Conservation (phyloP, 2,888 invertebrate species). For the Tenthredo notha region DNA sequence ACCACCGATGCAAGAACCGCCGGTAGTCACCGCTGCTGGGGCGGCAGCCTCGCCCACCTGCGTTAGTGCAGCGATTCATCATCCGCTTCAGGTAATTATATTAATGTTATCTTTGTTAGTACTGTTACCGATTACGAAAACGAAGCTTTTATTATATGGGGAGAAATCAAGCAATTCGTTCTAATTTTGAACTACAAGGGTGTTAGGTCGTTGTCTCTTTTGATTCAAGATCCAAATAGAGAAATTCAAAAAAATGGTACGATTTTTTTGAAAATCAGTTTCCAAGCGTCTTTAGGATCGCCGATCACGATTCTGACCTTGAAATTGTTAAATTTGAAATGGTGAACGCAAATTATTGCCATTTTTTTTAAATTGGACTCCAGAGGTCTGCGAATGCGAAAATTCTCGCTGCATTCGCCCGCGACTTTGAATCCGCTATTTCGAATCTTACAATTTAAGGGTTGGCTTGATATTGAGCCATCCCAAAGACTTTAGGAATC, state of each 20-base stretch:
- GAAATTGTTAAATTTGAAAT: too few relatives aligned
- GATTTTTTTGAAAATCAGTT: neutral
- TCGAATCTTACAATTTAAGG: too few relatives aligned
- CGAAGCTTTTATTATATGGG: neutral
- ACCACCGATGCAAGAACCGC: constrained; percentile 72
- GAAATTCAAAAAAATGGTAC: neutral
- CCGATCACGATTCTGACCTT: too few relatives aligned
- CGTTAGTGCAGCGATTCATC: constrained; percentile 64
- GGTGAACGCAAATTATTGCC: too few relatives aligned
- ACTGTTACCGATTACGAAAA: neutral
- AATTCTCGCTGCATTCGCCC: too few relatives aligned
- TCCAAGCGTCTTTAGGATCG: neutral
- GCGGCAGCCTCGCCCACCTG: constrained; percentile 64
- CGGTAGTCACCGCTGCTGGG: constrained; percentile 66
- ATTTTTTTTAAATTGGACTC: too few relatives aligned
- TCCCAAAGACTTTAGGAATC: too few relatives aligned
- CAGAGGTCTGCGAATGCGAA: too few relatives aligned
- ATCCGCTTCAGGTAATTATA: constrained; percentile 66
- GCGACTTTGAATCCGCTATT: too few relatives aligned
- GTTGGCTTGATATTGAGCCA: too few relatives aligned
- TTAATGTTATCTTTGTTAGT: neutral
- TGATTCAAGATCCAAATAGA: neutral
- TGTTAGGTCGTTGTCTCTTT: neutral
- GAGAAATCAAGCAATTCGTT: neutral
- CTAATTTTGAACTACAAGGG: neutral